Evolutionary conservation across 2,888 invertebrate genomes (phyloP), one percentile per base, ranked within the genome.

Genomic region (Bombylius discolor): DNA sequence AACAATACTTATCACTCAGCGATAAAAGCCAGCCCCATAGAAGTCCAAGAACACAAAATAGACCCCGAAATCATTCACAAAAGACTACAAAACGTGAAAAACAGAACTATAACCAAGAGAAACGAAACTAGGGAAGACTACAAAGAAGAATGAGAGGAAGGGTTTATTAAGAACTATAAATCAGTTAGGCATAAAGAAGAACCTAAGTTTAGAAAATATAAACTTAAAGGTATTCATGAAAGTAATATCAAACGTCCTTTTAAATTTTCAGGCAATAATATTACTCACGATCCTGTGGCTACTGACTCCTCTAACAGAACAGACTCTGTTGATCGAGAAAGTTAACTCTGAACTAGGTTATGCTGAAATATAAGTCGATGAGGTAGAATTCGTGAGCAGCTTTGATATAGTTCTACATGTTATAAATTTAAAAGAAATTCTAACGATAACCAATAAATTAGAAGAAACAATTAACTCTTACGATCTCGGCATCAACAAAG

Each of bases 391-490:
- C 45, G 45, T 49, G 23, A 34, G 3, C 32, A 49, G 45, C 31
- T 36, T 13, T 23, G 32, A 49, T 34, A 52, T 45, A 39, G 45
- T 44, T 33, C 46, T 62, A 9, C 61, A 62, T 42, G 55, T 56
- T 33, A 55, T 58, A 13, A 53, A 56, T 32, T 52, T 58, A 46
- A 46, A 42, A 33, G 60, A 58, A 58, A 58, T 59, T 42, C 14
- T 47, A 44, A 44, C 53, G 11, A 47, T 58, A 44, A 52, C 57
- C 12, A 51, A 60, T 47, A 48, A 47, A 14, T 11, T 59, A 31
- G 53, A 51, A 55, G 34, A 50, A 49, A 53, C 53, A 42, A 51
- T 14, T 31, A 23, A 34, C 9, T 44, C 44, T 31, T 12, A 14
- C 5, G 44, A 44, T 11, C 5, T 44, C 5, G 44, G n/a, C 6